Conservation (phyloP, 2,113 vertebrate genomes). For the Nansenia antarctica region DNA sequence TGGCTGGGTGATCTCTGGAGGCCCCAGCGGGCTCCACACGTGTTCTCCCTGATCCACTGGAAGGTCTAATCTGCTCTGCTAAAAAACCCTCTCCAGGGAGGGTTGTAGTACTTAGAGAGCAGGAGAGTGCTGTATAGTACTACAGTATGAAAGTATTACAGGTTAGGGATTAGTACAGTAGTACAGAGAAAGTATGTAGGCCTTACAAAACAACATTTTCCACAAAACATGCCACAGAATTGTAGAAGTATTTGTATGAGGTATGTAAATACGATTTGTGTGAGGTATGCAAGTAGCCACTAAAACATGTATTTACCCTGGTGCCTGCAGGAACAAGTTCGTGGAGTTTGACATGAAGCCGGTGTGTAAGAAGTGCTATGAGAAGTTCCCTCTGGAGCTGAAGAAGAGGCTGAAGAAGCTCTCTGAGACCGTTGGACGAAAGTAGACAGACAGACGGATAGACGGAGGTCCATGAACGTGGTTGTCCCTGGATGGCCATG, state of each 20-base stretch:
- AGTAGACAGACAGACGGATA: conserved; percentile 64
- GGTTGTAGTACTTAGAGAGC: not conserved
- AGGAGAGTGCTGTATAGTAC: not conserved
- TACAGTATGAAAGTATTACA: no score
- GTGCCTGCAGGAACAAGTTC: conserved; percentile 92
- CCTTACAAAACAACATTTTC: no score
- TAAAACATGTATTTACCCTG: conserved; percentile 19
- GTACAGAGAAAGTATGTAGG: no score
- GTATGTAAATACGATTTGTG: no score
- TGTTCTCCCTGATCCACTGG: conserved; percentile 17
- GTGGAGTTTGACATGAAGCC: conserved; percentile 99
- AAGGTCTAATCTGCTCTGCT: conserved; percentile 27
- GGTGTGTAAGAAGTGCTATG: conserved; percentile 98
- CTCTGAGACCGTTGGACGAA: conserved; percentile 92
- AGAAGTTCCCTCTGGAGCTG: conserved; percentile 97
- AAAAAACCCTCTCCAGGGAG: conserved; percentile 1
- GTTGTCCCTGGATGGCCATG: not conserved
- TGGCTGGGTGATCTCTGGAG: conserved; percentile 23
- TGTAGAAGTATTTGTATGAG: no score
- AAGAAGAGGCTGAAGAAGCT: conserved; percentile 99
- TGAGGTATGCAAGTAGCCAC: not conserved
- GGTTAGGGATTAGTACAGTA: no score
- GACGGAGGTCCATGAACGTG: not conserved
- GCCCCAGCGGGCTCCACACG: conserved; percentile 28
- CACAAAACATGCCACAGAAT: no score